A percentile compares a stretch with the other conserved stretches of the same genome.
These are phyloP conservation scores for Bombyx huttoni DNA, from an alignment of 2,888 invertebrate genomes.

Conservation along the genomic window DNA sequence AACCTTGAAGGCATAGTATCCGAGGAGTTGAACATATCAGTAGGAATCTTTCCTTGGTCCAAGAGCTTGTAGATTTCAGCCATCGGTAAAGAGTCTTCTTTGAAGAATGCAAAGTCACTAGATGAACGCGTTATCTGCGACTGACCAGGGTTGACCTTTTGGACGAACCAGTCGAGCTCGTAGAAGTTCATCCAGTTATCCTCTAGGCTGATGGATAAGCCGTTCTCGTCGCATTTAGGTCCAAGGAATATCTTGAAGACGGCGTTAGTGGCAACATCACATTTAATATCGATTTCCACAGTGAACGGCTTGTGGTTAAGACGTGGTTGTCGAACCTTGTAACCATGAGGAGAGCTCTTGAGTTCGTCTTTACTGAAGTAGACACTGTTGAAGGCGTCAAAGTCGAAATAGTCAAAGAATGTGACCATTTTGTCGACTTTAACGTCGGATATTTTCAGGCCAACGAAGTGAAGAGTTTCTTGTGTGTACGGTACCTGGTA, in stretches of 20 bases:
- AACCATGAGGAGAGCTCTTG: conserved; percentile 35
- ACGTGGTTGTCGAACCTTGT: conserved; percentile 77
- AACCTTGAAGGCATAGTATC: conserved; percentile 73
- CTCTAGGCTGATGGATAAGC: conserved; percentile 59
- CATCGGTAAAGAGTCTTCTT: conserved; percentile 75
- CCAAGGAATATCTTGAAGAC: conserved; percentile 77
- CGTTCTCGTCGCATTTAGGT: conserved; percentile 76
- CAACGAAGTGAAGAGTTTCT: conserved; percentile 69
- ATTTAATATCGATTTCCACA: conserved; percentile 71
- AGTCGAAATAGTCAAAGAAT: conserved; percentile 77
- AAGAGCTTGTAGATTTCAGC: conserved; percentile 73
- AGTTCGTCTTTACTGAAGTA: conserved; percentile 33
- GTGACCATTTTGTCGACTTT: conserved; percentile 75
- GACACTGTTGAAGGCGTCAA: conserved; percentile 72
- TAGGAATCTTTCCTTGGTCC: conserved; percentile 61
- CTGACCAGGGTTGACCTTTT: conserved; percentile 72
- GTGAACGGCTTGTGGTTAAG: conserved; percentile 80
- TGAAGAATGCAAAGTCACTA: conserved; percentile 73
- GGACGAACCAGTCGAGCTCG: conserved; percentile 73
- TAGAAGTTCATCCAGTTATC: conserved; percentile 75
- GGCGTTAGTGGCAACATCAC: conserved; percentile 71
- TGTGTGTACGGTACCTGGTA: conserved; percentile 71
- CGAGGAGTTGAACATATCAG: conserved; percentile 65
- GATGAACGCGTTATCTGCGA: conserved; percentile 78
- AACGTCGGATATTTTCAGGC: conserved; percentile 74